These are phyloP conservation scores for Drosophila paulistorum DNA, from an alignment of 1,140 invertebrate species.

Conservation along the genomic window DNA sequence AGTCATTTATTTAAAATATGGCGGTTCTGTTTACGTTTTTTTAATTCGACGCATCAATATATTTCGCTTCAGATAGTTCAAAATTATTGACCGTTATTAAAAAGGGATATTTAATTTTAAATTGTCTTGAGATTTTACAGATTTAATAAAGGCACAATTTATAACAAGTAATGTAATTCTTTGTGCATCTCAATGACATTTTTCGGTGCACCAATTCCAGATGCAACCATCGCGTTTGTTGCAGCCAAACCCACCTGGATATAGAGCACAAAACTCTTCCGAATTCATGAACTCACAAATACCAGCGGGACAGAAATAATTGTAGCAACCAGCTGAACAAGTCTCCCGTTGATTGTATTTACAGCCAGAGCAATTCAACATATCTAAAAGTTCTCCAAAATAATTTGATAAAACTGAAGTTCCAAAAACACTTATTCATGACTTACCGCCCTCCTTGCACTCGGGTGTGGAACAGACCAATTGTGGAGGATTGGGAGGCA, in stretches of 20 bases:
- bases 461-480: slow-evolving; percentile 42
- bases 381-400: slow-evolving; percentile 44
- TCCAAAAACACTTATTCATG: neutral
- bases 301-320: slow-evolving; percentile 57
- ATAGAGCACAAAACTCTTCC: slow-evolving; percentile 56
- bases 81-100: too few relatives aligned
- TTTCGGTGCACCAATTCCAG: slow-evolving; percentile 65
- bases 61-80: too few relatives aligned
- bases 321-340: slow-evolving; percentile 60
- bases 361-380: slow-evolving; percentile 71
- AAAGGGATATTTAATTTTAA: too few relatives aligned
- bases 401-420: neutral
- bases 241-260: slow-evolving; percentile 63
- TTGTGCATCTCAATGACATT: slow-evolving; percentile 21
- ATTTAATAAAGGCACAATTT: too few relatives aligned
- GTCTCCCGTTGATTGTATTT: slow-evolving; percentile 39
- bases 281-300: slow-evolving; percentile 49
- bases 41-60: too few relatives aligned
- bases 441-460: slow-evolving; percentile 59
- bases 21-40: too few relatives aligned
- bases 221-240: slow-evolving; percentile 57
- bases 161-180: too few relatives aligned
- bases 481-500: slow-evolving; percentile 71
- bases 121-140: too few relatives aligned
- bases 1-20: too few relatives aligned